These are phyloP conservation scores for Xanthorhoe spadicearia DNA, from an alignment of 2,888 invertebrate species.

Conservation along the genomic window DNA sequence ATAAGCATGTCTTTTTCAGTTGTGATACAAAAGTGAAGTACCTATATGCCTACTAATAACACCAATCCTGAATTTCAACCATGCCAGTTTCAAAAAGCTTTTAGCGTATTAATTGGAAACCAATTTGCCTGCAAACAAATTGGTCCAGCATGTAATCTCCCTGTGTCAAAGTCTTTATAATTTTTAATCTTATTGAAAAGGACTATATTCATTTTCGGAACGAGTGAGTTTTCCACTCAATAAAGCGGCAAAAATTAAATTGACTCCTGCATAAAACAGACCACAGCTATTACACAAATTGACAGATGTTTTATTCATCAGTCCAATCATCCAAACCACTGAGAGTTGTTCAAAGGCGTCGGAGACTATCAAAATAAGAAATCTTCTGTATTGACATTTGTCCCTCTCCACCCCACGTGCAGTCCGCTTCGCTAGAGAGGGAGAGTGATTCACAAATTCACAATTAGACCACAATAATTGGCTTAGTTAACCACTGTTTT, in stretches of 20 bases:
- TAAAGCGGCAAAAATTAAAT: slow-evolving; percentile 60
- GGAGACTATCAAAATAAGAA: slow-evolving; percentile 66
- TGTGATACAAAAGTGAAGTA: not conserved
- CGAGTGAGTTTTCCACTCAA: slow-evolving; percentile 31
- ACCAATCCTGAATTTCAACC: slow-evolving; percentile 1
- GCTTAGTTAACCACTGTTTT: slow-evolving; percentile 76
- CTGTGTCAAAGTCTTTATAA: slow-evolving; percentile 6
- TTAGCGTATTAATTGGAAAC: slow-evolving; percentile 30
- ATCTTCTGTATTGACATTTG: slow-evolving; percentile 48
- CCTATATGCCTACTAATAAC: not conserved
- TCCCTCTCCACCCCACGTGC: slow-evolving; percentile 46
- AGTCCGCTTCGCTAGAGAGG: slow-evolving; percentile 42
- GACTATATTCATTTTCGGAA: slow-evolving; percentile 36
- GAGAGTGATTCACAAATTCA: slow-evolving; percentile 51
- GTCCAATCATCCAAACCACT: slow-evolving; percentile 76
- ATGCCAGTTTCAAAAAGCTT: slow-evolving; percentile 17
- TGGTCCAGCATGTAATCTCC: slow-evolving; percentile 23
- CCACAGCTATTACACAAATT: slow-evolving; percentile 77
- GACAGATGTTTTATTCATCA: slow-evolving; percentile 81
- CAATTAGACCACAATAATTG: slow-evolving; percentile 67
- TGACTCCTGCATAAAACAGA: slow-evolving; percentile 73
- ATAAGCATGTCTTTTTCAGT: not conserved
- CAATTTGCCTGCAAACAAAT: slow-evolving; percentile 23
- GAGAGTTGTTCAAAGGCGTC: slow-evolving; percentile 78
- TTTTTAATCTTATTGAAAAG: slow-evolving; percentile 19